phyloP scores from a whole-genome alignment of 2,888 invertebrate genomes.

The Platycheirus rosarum region DNA sequence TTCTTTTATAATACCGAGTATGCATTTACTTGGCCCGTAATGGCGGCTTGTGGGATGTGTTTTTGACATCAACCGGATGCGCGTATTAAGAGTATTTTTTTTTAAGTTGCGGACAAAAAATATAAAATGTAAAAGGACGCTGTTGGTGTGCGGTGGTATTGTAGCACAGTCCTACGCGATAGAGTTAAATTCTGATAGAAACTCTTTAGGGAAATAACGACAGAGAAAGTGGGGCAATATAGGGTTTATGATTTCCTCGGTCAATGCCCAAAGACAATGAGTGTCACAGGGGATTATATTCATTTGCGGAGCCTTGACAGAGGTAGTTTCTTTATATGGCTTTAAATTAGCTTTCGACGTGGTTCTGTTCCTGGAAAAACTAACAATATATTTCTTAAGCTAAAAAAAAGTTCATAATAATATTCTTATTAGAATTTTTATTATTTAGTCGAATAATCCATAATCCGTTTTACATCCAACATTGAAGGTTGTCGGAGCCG shows the following conservation, averaged over 20 bases:
- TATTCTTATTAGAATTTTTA: too few relatives aligned
- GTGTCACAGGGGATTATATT: constrained; percentile 40
- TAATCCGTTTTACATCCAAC: too few relatives aligned
- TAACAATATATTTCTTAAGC: too few relatives aligned
- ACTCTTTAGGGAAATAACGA: constrained; percentile 22
- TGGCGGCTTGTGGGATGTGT: constrained; percentile 61
- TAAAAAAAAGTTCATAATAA: too few relatives aligned
- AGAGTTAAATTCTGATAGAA: constrained; percentile 41
- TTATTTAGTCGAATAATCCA: too few relatives aligned
- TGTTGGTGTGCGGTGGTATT: constrained; percentile 9
- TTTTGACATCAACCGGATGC: constrained; percentile 61
- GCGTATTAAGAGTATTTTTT: constrained; percentile 53
- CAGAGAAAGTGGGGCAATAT: constrained; percentile 41
- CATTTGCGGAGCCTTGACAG: constrained; percentile 50
- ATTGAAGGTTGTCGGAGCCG: too few relatives aligned
- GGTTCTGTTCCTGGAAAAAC: too few relatives aligned
- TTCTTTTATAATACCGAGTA: constrained; percentile 3
- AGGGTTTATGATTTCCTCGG: constrained; percentile 65
- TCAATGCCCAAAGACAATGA: constrained; percentile 71
- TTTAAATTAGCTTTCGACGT: constrained; percentile 36
- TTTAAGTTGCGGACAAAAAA: constrained; percentile 43
- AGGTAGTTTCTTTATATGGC: constrained; percentile 54
- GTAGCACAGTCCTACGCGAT: background rate
- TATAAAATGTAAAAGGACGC: constrained; percentile 13
- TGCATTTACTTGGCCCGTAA: constrained; percentile 56